These are phyloP conservation scores for Notospermus geniculatus DNA, from an alignment of 1,140 invertebrate genomes.

Conservation along the genomic window DNA sequence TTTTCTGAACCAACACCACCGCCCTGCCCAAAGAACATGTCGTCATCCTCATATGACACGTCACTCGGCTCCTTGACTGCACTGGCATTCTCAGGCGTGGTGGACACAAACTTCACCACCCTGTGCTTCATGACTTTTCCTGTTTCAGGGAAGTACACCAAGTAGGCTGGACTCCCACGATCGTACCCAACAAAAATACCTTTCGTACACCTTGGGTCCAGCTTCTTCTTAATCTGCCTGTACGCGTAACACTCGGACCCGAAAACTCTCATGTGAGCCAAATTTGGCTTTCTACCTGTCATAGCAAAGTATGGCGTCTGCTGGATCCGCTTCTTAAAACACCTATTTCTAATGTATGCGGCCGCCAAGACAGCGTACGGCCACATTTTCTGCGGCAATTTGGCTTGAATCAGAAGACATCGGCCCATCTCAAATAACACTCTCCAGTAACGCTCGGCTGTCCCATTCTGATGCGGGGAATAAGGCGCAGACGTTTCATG, in stretches of 20 bases:
- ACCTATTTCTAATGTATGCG: slow-evolving; percentile 27
- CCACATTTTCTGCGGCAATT: slow-evolving; percentile 30
- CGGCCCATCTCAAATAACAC: slow-evolving; percentile 18
- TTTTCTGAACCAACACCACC: too few relatives aligned
- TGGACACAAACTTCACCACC: slow-evolving; percentile 18
- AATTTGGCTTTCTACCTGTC: slow-evolving; percentile 16
- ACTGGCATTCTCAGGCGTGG: too few relatives aligned
- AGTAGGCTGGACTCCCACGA: slow-evolving; percentile 19
- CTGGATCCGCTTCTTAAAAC: slow-evolving; percentile 11
- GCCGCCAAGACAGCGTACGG: slow-evolving; percentile 31
- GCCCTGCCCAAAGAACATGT: too few relatives aligned
- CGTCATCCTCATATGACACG: too few relatives aligned
- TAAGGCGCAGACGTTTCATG: slow-evolving; percentile 10
- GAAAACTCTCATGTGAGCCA: slow-evolving; percentile 19
- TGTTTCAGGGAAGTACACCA: slow-evolving; percentile 21
- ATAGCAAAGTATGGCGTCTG: slow-evolving; percentile 10
- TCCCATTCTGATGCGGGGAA: slow-evolving; percentile 22
- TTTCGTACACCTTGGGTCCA: slow-evolving; percentile 22
- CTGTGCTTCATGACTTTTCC: slow-evolving; percentile 14
- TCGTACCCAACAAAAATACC: slow-evolving; percentile 28
- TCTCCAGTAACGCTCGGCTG: slow-evolving; percentile 13
- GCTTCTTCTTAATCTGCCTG: slow-evolving; percentile 21
- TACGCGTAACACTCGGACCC: slow-evolving; percentile 20
- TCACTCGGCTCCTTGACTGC: too few relatives aligned
- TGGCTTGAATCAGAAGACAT: slow-evolving; percentile 20